phyloP scores from a whole-genome alignment of 2,797 vertebrate genomes.

The Hoplostethus atlanticus region DNA sequence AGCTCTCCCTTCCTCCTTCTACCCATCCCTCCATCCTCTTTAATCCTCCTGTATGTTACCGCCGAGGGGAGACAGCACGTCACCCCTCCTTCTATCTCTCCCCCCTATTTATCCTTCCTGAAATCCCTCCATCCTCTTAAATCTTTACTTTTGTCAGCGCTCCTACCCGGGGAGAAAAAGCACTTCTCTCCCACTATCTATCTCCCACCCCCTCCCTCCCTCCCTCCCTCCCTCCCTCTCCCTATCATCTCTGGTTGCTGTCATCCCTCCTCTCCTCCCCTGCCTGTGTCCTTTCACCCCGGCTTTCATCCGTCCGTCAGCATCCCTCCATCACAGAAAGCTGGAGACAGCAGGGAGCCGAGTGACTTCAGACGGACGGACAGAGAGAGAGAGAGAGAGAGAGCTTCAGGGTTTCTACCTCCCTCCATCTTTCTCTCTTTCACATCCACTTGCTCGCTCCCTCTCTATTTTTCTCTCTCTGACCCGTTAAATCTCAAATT shows the following conservation, averaged over 20 bases:
- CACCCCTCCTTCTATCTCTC: neutral
- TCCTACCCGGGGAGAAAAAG: conserved; percentile 10
- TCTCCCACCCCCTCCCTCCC: neutral
- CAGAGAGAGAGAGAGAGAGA: conserved; percentile 16
- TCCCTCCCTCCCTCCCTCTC: neutral
- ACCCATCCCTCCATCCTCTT: neutral
- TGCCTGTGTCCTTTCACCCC: conserved; percentile 28
- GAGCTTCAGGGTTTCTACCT: conserved; percentile 30
- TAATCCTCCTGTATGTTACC: no score
- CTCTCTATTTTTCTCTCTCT: conserved; percentile 30
- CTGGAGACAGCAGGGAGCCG: conserved; percentile 23
- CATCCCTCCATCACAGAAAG: conserved; percentile 20
- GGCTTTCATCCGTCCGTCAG: conserved; percentile 39
- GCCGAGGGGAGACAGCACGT: neutral
- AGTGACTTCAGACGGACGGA: conserved; percentile 5
- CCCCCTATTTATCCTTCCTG: neutral
- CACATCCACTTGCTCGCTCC: conserved; percentile 12
- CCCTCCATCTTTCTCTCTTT: conserved; percentile 38
- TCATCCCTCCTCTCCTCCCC: conserved; percentile 22
- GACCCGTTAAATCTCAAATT: conserved; percentile 41
- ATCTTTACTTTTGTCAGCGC: conserved; percentile 7
- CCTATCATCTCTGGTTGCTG: neutral
- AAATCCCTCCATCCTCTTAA: neutral
- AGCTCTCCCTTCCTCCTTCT: neutral
- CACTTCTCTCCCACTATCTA: conserved; percentile 42